Base-by-base conservation (phyloP, 2,888 invertebrate genomes). In the Agrochola litura region DNA sequence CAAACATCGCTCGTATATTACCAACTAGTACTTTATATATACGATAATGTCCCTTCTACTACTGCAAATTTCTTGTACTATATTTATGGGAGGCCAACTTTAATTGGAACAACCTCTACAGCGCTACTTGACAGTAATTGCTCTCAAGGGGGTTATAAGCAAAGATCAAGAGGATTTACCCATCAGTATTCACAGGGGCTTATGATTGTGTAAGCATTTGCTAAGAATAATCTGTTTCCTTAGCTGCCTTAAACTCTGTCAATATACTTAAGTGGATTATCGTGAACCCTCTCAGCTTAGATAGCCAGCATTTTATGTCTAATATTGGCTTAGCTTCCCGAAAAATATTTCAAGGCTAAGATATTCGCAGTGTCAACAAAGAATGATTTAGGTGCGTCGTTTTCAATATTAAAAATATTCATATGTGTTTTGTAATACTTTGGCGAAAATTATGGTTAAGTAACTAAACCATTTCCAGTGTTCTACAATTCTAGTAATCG, bases 161-260 rank as follows among this genome's bases (percentile, higher is more conserved):
- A 63, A 74, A 78, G 63, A 78, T 76, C 66, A 70, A 68, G 63
- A 43, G 30, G 25, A 73, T 73, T 58, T 75, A 52, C 66, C 73
- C 61, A 85, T 79, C 72, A 61, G 77, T 73, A 85, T 87, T 82
- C 79, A 87, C 77, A 75, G n/a, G n/a, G 49, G 49, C 66, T 64
- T 74, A 64, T 68, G 70, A 58, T 30, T 60, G 25, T 65, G 61
- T 72, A 85, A 76, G 61, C 63, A 81, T 60, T 66, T 10, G 19
- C 73, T 37, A 66, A 61, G 41, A 65, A 63, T n/a, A 4, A 73
- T 73, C 58, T 16, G 43, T 67, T 64, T 65, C 30, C 49, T 63
- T 64, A 19, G 52, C 52, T 54, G 54, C 49, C 56, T 69, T 63
- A 56, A 74, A 64, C 49, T 81, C 43, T 68, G 61, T 68, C 82